Percentiles rank a stretch among this genome's conserved stretches.
phyloP scores from a whole-genome alignment of 2,797 vertebrate species.

The Catostomus latipinnis region DNA sequence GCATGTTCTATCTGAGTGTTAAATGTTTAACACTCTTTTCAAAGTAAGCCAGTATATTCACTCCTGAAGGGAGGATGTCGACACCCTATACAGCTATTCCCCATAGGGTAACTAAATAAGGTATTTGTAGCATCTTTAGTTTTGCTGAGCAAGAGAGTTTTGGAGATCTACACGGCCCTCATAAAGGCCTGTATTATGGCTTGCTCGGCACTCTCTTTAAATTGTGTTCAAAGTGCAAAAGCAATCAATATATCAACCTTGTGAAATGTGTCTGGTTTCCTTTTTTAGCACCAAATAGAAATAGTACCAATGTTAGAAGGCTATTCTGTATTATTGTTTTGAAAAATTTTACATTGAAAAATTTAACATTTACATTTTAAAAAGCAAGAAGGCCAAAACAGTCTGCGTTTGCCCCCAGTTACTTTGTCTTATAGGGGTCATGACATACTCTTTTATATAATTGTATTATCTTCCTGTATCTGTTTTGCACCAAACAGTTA shows the following conservation, averaged over 20 bases:
- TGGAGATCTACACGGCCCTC: constrained; percentile 39
- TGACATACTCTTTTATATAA: no score
- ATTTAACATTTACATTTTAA: no score
- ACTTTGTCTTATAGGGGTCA: no score
- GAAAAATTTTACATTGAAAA: no score
- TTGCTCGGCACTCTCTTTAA: constrained; percentile 45
- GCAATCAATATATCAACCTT: constrained; percentile 54
- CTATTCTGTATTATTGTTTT: neutral
- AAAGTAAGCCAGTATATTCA: constrained; percentile 32
- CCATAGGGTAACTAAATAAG: constrained; percentile 51
- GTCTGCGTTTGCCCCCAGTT: no score
- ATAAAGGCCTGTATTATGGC: constrained; percentile 38
- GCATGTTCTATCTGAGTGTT: neutral
- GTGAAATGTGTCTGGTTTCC: constrained; percentile 49
- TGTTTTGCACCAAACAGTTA: no score
- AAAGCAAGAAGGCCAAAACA: no score
- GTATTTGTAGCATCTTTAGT: constrained; percentile 56
- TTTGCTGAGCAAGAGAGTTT: constrained; percentile 48
- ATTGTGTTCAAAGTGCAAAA: constrained; percentile 54
- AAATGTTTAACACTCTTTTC: constrained; percentile 7
- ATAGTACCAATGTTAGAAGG: neutral
- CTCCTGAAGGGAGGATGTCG: constrained; percentile 34
- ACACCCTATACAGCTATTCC: constrained; percentile 43
- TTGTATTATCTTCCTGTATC: no score
- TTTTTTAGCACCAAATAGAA: constrained; percentile 40